Evolutionary conservation across 2,888 invertebrate genomes (phyloP).

Genomic region (Drosophila diplacantha): DNA sequence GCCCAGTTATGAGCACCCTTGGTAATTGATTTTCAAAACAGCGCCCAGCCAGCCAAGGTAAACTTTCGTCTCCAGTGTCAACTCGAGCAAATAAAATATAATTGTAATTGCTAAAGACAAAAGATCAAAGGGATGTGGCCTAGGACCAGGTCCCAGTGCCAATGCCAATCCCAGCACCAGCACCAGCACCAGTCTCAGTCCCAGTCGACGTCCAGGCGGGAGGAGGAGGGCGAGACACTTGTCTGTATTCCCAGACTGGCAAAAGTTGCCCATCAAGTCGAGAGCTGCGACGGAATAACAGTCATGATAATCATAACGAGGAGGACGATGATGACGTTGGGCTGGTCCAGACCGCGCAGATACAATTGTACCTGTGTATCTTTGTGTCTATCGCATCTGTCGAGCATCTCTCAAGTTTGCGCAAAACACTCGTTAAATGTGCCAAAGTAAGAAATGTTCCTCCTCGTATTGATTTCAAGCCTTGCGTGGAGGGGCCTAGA

Average conservation of each 20-base stretch:
- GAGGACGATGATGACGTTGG: conserved; percentile 60
- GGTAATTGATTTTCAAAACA: conserved; percentile 68
- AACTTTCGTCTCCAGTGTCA: conserved; percentile 54
- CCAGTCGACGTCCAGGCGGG: conserved; percentile 7
- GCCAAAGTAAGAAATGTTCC: conserved; percentile 67
- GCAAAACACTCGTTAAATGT: conserved; percentile 70
- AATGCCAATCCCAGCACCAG: conserved; percentile 6
- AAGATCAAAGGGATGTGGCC: conserved; percentile 57
- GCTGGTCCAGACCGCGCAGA: conserved; percentile 28
- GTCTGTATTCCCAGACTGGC: conserved; percentile 35
- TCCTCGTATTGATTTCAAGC: conserved; percentile 44
- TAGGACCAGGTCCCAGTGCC: conserved; percentile 12
- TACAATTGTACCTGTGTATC: conserved; percentile 50
- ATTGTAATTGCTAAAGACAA: conserved; percentile 66
- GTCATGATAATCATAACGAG: conserved; percentile 41
- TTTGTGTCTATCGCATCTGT: conserved; percentile 35
- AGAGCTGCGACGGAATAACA: conserved; percentile 41
- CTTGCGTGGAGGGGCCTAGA: conserved; percentile 1
- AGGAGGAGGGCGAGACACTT: conserved; percentile 24
- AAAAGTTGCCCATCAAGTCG: conserved; percentile 53
- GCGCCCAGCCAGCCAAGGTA: conserved; percentile 27
- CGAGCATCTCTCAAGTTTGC: conserved; percentile 58
- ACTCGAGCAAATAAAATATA: conserved; percentile 69
- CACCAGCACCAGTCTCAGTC: background rate
- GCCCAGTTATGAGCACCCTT: conserved; percentile 55